phyloP scores from a whole-genome alignment of 1,140 invertebrate genomes.

The Colletes latitarsis region DNA sequence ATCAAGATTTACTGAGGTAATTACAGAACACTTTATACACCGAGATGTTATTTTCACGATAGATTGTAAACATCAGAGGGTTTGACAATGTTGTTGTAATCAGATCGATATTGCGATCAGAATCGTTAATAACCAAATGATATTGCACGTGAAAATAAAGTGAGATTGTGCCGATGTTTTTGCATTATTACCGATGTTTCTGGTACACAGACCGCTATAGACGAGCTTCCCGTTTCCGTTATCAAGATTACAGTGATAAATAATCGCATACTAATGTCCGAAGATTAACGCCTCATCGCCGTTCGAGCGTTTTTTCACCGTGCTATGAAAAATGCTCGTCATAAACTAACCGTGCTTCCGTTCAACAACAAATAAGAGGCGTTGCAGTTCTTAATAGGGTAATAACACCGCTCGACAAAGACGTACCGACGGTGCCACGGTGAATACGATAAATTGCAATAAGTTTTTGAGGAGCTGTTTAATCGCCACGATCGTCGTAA shows the following conservation, averaged over 20 bases:
- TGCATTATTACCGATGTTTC: not conserved
- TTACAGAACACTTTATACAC: too few species aligned
- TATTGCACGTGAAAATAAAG: not conserved
- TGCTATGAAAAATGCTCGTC: conserved; percentile 4
- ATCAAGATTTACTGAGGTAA: too few species aligned
- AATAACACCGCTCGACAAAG: conserved; percentile 30
- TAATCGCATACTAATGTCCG: conserved; percentile 16
- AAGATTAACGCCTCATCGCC: conserved; percentile 7
- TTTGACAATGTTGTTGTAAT: not conserved
- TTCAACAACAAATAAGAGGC: conserved; percentile 18
- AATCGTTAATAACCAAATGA: not conserved
- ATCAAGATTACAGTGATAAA: not conserved
- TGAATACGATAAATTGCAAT: conserved; percentile 34
- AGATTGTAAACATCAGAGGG: not conserved
- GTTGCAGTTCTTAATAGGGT: conserved; percentile 13
- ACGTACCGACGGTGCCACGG: conserved; percentile 2
- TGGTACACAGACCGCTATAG: not conserved
- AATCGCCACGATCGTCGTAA: conserved; percentile 25
- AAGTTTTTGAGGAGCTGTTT: conserved; percentile 31
- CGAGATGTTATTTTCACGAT: too few species aligned
- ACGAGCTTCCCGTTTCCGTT: not conserved
- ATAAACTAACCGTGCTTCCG: conserved; percentile 17
- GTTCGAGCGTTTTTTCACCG: not conserved
- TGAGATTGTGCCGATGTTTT: too few species aligned
- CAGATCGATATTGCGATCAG: too few species aligned